Evolutionary conservation across 2,888 invertebrate species (phyloP), one percentile per base, ranked within the genome.

Genomic region (Ernsta delagoae): DNA sequence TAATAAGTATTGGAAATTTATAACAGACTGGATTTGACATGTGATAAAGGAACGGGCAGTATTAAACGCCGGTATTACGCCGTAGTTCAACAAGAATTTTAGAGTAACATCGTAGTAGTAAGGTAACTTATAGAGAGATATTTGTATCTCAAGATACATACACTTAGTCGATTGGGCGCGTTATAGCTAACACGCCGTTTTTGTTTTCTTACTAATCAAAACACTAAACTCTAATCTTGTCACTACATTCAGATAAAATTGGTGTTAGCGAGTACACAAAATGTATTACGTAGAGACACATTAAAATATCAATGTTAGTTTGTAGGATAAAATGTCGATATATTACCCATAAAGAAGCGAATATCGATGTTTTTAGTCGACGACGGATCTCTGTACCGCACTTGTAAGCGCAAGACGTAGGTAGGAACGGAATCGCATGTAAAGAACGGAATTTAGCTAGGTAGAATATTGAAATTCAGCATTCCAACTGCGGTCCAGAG

Each of bases 11-110:
- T 34, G 71, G 61, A 72, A 70, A 69, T 70, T 69, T 64, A 45
- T 70, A 71, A 75, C 73, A 72, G 76, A 75, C 77, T 77, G 76
- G 69, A 68, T 68, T 73, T 64, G 59, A 70, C 71, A 71, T 39
- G 72, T 75, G 75, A 75, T 75, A 78, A 70, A 71, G 65, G 72
- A 74, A 81, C 76, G 74, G 79, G 74, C 86, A 88, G 89, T 86
- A 86, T 84, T 39, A 39, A 39, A 39, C 5, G 39, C 39, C 7
- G 39, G 39, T 39, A 39, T 39, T 39, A 39, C 5, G 39, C 6
- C 39, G 39, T 73, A 68, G 62, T 68, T 53, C 41, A 45, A 62
- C 24, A 56, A 67, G 70, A 69, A 71, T 24, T 24, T 24, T 24
- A 24, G 24, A 59, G 12, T 24, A 59, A 65, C 57, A 57, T 57